phyloP scores from a whole-genome alignment of 2,797 vertebrate genomes.

The Distichodus sexfasciatus region DNA sequence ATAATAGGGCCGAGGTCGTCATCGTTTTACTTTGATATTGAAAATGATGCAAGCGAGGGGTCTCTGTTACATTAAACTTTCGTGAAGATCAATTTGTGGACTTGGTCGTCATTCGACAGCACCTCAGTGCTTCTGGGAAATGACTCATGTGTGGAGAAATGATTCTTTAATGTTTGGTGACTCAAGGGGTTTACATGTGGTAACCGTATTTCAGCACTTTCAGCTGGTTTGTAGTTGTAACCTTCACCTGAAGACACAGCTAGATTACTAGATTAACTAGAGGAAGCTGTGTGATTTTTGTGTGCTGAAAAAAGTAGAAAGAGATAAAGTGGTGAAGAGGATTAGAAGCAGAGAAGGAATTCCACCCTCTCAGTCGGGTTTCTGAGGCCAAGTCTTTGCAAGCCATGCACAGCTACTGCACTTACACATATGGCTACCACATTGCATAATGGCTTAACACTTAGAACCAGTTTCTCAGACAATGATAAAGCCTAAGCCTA shows the following conservation, averaged over 20 bases:
- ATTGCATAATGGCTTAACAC: too few species aligned
- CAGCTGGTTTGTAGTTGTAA: neutral
- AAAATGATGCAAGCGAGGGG: slow-evolving; percentile 26
- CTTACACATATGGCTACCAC: too few species aligned
- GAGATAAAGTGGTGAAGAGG: too few species aligned
- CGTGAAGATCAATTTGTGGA: slow-evolving; percentile 47
- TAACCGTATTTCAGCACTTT: neutral
- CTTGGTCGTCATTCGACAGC: slow-evolving; percentile 18
- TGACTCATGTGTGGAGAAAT: slow-evolving; percentile 17
- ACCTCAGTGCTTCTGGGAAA: slow-evolving; percentile 20
- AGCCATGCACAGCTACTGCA: too few species aligned
- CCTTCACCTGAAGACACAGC: neutral
- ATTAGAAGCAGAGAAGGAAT: too few species aligned
- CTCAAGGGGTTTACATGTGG: neutral
- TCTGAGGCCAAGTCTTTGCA: too few species aligned
- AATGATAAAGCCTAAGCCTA: too few species aligned
- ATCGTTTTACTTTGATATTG: slow-evolving; percentile 35
- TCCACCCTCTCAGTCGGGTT: too few species aligned
- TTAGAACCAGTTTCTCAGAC: too few species aligned
- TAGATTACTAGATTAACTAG: too few species aligned
- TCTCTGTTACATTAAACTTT: slow-evolving; percentile 45
- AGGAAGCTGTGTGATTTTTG: too few species aligned
- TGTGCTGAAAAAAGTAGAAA: too few species aligned
- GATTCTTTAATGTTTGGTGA: neutral
- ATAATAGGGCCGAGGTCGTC: slow-evolving; percentile 23